Conservation (phyloP, 2,797 vertebrate species). For the Anas georgica region DNA sequence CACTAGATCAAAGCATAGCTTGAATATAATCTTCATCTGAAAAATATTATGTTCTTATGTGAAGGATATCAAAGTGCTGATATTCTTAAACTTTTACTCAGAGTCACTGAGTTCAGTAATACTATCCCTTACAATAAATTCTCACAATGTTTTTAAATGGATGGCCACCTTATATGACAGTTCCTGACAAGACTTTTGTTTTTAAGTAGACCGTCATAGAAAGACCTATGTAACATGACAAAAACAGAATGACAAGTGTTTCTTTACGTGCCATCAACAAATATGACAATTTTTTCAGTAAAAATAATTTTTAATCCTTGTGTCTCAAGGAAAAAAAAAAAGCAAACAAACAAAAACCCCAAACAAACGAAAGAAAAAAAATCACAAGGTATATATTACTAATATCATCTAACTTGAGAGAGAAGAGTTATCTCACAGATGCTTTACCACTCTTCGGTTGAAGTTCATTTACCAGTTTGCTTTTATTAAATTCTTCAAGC, state of each 20-base stretch:
- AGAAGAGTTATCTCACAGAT: background rate
- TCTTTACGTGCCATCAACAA: background rate
- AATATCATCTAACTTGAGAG: background rate
- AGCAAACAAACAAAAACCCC: background rate
- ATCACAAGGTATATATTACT: background rate
- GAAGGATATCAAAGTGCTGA: background rate
- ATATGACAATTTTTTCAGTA: background rate
- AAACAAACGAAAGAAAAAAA: background rate
- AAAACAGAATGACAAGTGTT: background rate
- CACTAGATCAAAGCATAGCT: background rate
- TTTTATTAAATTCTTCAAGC: background rate
- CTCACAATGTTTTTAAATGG: background rate
- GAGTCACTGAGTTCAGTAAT: background rate
- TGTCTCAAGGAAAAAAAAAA: background rate
- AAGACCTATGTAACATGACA: background rate
- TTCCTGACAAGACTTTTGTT: background rate
- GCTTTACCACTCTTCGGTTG: background rate
- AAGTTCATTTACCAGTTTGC: background rate
- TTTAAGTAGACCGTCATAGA: background rate
- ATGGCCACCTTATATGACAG: background rate
- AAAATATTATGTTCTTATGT: background rate
- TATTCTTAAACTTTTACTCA: background rate
- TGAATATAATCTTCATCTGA: background rate
- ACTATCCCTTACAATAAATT: background rate
- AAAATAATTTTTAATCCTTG: background rate